A percentile compares a stretch with the other conserved stretches of the same genome.
Evolutionary conservation across 2,797 vertebrate genomes (phyloP).

Genomic region (Darevskia mixta): DNA sequence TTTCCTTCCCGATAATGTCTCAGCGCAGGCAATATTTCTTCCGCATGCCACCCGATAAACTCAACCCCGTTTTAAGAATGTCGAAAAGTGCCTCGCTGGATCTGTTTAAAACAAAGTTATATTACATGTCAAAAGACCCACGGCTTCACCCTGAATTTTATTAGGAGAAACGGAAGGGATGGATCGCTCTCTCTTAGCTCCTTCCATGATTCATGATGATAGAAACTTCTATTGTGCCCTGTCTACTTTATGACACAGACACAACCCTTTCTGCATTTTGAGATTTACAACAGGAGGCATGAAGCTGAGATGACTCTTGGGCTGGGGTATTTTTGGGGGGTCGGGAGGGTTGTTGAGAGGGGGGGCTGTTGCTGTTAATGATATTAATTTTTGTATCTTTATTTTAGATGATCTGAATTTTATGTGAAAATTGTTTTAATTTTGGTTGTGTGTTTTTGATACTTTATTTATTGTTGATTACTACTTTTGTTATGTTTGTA

Average conservation of each 20-base stretch:
- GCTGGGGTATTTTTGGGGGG: no score
- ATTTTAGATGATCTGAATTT: no score
- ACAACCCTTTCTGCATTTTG: conserved; percentile 37
- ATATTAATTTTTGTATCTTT: no score
- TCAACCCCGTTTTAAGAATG: background rate
- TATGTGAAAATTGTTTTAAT: no score
- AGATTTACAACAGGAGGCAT: conserved; percentile 62
- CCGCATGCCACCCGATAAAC: background rate
- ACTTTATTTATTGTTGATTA: no score
- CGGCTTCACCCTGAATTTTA: background rate
- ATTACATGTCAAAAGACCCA: background rate
- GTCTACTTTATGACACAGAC: background rate
- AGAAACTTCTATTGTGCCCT: background rate
- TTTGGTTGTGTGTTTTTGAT: no score
- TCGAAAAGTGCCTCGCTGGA: background rate
- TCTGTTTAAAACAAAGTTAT: no score
- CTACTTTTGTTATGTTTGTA: no score
- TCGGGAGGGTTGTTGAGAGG: no score
- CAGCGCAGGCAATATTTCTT: background rate
- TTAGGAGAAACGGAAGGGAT: background rate
- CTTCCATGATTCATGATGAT: background rate
- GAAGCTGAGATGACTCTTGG: conserved; percentile 20
- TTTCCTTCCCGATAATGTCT: conserved; percentile 18
- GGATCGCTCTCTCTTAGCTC: background rate
- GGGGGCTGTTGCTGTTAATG: no score